Base-by-base conservation (phyloP, 2,113 vertebrate species). In the Channa argus region DNA sequence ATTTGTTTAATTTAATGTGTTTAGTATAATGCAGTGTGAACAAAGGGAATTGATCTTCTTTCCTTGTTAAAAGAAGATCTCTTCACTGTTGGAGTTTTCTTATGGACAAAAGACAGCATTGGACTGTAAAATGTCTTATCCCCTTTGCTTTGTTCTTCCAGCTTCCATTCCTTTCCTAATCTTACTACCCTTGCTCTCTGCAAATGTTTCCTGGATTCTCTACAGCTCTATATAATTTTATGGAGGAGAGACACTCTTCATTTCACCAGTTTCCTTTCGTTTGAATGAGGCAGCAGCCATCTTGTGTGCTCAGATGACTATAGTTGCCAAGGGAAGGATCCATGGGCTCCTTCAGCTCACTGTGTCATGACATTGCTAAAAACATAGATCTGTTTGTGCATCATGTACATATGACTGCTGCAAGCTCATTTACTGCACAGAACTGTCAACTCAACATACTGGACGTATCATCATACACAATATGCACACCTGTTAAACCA, bases 231-330 rank as follows among this genome's bases (percentile, higher is more conserved):
- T 50, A 43, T 74, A 39, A 33, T 69, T 8, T 52, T 58, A 43
- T 59, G 63, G n/a, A 69, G 36, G 76, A 66, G 58, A 50, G 52
- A 43, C 47, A 43, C 54, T 61, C 51, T 12, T 84, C 54, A 53
- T 73, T 77, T 77, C 55, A 59, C 55, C 67, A 81, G 66, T 49
- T 49, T 52, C 56, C 60, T 60, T 61, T 71, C 65, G 7, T 67
- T 41, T 44, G 59, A 39, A 50, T 63, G 44, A 74, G 36, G 69
- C 65, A 84, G 80, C 68, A 71, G 76, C 79, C 79, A 82, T 85
- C 75, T 77, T 80, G 67, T 53, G 37, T 8, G 43, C 59, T 59
- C 24, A 73, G 47, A 51, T 11, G 10, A 6, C 6, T 15, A 12
- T 3, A 53, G 43, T 12, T 70, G 12, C 45, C 54, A 61, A 24